Percentiles rank a stretch among this genome's conserved stretches.
phyloP scores from a whole-genome alignment of 2,113 vertebrate species.

The Fukomys damarensis region DNA sequence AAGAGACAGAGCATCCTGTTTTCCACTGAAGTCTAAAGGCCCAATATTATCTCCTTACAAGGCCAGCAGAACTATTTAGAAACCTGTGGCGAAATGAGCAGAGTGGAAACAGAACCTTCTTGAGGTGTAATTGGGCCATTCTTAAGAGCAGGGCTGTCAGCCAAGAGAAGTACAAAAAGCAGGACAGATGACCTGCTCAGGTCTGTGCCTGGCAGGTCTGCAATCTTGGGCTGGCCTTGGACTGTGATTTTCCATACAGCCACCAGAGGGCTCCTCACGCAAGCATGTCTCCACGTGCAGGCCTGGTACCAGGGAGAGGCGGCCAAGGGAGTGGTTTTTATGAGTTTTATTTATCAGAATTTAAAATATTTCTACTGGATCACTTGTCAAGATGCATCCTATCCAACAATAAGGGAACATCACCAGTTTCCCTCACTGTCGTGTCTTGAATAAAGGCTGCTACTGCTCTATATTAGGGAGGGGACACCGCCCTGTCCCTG shows the following conservation, averaged over 20 bases:
- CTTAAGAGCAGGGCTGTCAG: background rate
- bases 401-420: background rate
- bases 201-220: background rate
- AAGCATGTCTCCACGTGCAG: background rate
- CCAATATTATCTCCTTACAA: background rate
- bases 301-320: background rate
- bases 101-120: background rate
- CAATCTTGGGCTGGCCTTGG: background rate
- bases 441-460: conserved; percentile 71
- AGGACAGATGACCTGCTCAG: background rate
- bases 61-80: background rate
- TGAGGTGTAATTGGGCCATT: background rate
- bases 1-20: conserved; percentile 99
- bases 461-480: conserved; percentile 47
- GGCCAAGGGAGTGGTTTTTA: background rate
- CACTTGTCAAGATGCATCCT: conserved; percentile 55
- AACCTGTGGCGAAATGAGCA: background rate
- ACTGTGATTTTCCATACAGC: conserved; percentile 8
- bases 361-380: conserved; percentile 68
- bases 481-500: conserved; percentile 11
- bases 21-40: conserved; percentile 96
- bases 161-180: conserved; percentile 25
- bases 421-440: background rate
- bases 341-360: conserved; percentile 56
- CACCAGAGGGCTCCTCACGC: conserved; percentile 60